Base-by-base conservation (phyloP, 2,797 vertebrate species). In the Pelodytes ibericus region DNA sequence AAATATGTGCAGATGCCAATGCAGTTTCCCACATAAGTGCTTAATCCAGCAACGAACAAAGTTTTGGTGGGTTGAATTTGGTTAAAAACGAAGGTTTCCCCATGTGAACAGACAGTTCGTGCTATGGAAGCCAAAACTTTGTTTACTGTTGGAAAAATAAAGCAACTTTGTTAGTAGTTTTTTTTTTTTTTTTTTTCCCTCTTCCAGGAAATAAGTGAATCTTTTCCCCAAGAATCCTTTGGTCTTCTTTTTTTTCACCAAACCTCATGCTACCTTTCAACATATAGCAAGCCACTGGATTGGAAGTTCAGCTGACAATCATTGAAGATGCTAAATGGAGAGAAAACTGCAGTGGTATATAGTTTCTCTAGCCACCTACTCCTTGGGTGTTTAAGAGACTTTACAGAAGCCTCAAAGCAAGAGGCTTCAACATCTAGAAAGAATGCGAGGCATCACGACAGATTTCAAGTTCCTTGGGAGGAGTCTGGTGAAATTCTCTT, bases 191-290 rank as follows among this genome's bases (percentile, higher is more conserved):
- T 81, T 47, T 47, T 0, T 86, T 89, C 85, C 78, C 83, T 62
- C 70, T 27, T 60, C 56, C 53, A 66, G 69, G 75, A 71, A 83
- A 83, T 86, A 85, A 89, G 70, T 85, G 85, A 89, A 89, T 83
- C 83, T 86, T 88, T 81, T 16, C 41, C 71, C 82, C 67, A 36
- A 88, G 85, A 86, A 91, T 92, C 92, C 95, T 95, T 96, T 96
- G 95, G 95, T 95, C 93, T 92, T 91, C 89, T 91, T 82, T 75
- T 81, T 85, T 89, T 64, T 4, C 27, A 90, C 88, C 84, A 86
- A 87, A 86, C 85, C 80, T 72, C 81, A 81, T 7, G 79, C 83
- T 87, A 87, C 81, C 82, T 85, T 26, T 57, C 84, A 84, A 84
- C 82, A 87, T 77, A 85, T 53, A 26, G 20, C 44, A 16, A 51